Evolutionary conservation across 2,888 invertebrate genomes (phyloP).

Genomic region (Melolontha melolontha): DNA sequence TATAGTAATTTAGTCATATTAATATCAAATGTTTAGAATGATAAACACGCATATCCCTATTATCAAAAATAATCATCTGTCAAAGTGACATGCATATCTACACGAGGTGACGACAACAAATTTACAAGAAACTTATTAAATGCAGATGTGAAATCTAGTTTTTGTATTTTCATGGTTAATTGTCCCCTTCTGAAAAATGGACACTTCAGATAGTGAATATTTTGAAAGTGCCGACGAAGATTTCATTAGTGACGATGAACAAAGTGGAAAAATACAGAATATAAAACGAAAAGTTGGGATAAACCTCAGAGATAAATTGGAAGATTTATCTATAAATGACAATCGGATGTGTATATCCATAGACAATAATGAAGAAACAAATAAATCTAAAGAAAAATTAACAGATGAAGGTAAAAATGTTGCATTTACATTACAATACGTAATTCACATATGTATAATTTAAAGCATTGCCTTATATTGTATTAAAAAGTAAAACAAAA

Average conservation of each 20-base stretch:
- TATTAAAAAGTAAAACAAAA: no score
- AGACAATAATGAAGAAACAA: neutral
- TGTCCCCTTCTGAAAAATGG: conserved; percentile 65
- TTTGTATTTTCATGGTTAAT: conserved; percentile 6
- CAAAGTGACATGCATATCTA: conserved; percentile 11
- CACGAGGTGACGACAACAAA: conserved; percentile 8
- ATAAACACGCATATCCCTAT: no score
- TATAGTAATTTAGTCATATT: no score
- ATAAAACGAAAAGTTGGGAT: neutral
- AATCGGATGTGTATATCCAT: neutral
- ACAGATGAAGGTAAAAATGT: neutral
- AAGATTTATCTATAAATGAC: conserved; percentile 7
- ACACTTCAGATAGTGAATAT: conserved; percentile 80
- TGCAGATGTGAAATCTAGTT: conserved; percentile 7
- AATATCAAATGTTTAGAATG: no score
- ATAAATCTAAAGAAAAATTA: neutral
- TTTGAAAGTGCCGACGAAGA: conserved; percentile 82
- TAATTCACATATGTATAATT: no score
- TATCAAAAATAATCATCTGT: neutral
- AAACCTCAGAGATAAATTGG: neutral
- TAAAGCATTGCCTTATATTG: no score
- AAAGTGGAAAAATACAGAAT: conserved; percentile 4
- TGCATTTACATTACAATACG: no score
- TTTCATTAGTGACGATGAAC: conserved; percentile 41
- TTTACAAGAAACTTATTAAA: conserved; percentile 5